Base-by-base conservation (phyloP, 2,113 vertebrate genomes). In the Triplophysa tibetana region DNA sequence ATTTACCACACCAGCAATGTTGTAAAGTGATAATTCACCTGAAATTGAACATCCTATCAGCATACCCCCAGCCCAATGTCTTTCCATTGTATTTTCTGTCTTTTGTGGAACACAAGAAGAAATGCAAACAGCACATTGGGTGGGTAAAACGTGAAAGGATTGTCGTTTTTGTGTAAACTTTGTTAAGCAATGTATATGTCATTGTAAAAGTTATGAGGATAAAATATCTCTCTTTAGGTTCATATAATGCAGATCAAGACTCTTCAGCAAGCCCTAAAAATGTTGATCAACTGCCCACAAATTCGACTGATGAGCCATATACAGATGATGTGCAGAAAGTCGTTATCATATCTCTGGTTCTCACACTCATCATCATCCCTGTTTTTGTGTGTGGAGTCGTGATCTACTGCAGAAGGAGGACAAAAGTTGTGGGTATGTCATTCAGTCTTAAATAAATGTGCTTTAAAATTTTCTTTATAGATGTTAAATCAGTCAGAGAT, bases 341-440 rank as follows among this genome's bases (percentile, higher is more conserved):
- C 17, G 41, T 73, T 9, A 48, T 62, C 64, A 48, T 68, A 45
- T 21, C 69, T 16, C 7, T 84, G 63, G 48, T n/a, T 11, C 43
- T 84, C 12, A 50, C 12, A 12, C 26, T 84, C 11, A 1, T 84
- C 61, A 45, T 81, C 17, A 13, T 29, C 14, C 24, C 14, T 16
- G 3, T 56, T 1, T 5, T 70, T 24, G 5, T 63, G 11, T 70
- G 60, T 16, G 60, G 24, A 21, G 21, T 76, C 9, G 11, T 76
- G 17, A 11, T 82, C 11, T 60, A 3, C n/a, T 14, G 61, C 70
- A 65, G 52, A n/a, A 43, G 65, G 65, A 79, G 60, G 45, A 66
- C 16, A 19, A 50, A 43, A 8, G 52, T 19, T 61, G 13, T 26
- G 1, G 79, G 79, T 79, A 62, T 78, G 77, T 62, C 19, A 23